Evolutionary conservation across 1,140 invertebrate species (phyloP).

Genomic region (Planococcus citri): DNA sequence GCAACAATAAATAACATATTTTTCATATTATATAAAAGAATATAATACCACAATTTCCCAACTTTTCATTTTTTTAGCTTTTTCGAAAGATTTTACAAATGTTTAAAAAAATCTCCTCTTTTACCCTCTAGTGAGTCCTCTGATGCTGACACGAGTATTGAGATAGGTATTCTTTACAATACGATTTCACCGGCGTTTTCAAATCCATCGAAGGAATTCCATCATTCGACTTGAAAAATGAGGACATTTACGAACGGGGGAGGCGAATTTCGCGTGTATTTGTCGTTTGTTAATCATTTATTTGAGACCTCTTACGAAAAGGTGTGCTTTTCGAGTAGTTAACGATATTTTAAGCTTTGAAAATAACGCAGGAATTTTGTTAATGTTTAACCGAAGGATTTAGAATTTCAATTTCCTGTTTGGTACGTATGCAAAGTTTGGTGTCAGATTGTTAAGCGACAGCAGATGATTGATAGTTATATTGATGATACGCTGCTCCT

Average conservation of each 20-base stretch:
- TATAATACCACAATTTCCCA: background rate
- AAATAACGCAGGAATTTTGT: background rate
- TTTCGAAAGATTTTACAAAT: too few relatives aligned
- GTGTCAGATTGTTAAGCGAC: constrained; percentile 2
- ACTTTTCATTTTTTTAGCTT: too few relatives aligned
- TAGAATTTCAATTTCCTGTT: constrained; percentile 7
- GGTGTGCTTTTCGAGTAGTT: background rate
- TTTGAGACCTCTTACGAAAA: background rate
- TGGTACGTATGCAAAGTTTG: constrained; percentile 2
- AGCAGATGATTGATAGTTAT: background rate
- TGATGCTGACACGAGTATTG: too few relatives aligned
- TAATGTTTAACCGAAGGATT: constrained; percentile 3
- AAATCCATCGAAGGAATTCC: too few relatives aligned
- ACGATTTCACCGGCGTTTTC: too few relatives aligned
- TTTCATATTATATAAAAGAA: background rate
- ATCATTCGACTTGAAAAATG: too few relatives aligned
- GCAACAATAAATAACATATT: background rate
- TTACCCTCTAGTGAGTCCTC: too few relatives aligned
- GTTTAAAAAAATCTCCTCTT: too few relatives aligned
- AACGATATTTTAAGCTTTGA: constrained; percentile 4
- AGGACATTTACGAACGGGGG: too few relatives aligned
- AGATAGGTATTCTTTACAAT: too few relatives aligned
- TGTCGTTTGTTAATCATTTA: background rate
- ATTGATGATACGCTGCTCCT: background rate
- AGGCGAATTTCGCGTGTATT: background rate